Percentiles rank a stretch among this genome's conserved stretches.
These are phyloP conservation scores for Corella eumyota DNA, from an alignment of 23 tunicate species.

Conservation along the genomic window DNA sequence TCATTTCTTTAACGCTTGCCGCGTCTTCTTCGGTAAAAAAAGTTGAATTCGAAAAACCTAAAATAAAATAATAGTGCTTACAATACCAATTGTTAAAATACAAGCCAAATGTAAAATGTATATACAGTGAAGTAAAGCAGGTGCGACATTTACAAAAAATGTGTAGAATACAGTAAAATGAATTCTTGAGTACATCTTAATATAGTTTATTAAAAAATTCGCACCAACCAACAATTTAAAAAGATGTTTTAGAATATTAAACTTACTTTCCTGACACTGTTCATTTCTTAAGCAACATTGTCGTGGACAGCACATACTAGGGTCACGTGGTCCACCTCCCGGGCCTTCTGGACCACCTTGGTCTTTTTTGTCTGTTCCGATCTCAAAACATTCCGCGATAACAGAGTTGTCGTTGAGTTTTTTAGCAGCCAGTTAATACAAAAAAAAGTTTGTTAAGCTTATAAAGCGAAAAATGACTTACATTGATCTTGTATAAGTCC, in stretches of 20 bases:
- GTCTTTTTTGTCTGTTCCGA: conserved; percentile 7
- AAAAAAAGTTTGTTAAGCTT: neutral
- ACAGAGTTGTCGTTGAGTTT: conserved; percentile 62
- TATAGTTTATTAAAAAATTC: too few species aligned
- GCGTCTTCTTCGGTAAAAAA: conserved; percentile 82
- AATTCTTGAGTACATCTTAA: too few species aligned
- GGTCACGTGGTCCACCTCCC: neutral
- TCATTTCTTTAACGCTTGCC: conserved; percentile 60
- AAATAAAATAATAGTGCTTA: neutral
- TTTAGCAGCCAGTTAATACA: conserved; percentile 21
- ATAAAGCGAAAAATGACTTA: too few species aligned
- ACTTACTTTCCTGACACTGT: conserved; percentile 30
- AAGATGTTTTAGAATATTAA: neutral
- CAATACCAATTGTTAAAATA: neutral
- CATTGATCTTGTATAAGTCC: too few species aligned
- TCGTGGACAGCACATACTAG: conserved; percentile 26
- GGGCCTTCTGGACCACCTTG: neutral
- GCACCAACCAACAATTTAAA: too few species aligned
- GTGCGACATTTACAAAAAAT: too few species aligned
- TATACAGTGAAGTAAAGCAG: too few species aligned
- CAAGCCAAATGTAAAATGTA: neutral
- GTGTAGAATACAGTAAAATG: too few species aligned
- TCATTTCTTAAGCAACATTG: conserved; percentile 17
- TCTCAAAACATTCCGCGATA: conserved; percentile 75
- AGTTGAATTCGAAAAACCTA: conserved; percentile 51